phyloP scores from a whole-genome alignment of 2,113 vertebrate genomes.

The Pogona vitticeps region DNA sequence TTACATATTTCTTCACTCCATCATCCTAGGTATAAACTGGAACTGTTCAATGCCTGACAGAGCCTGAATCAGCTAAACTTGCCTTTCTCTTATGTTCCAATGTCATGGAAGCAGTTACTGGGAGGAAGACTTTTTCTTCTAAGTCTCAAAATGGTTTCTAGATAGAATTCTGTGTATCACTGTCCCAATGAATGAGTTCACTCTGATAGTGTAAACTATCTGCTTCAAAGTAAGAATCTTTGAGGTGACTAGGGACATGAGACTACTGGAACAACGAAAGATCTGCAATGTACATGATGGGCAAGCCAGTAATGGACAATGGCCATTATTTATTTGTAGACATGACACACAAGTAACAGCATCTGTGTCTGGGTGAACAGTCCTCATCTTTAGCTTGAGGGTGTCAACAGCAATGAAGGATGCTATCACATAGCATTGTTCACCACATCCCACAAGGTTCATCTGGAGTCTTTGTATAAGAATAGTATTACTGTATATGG shows the following conservation, averaged over 20 bases:
- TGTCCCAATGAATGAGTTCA: slow-evolving; percentile 43
- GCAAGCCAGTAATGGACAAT: slow-evolving; percentile 70
- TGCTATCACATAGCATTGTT: slow-evolving; percentile 70
- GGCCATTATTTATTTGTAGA: slow-evolving; percentile 59
- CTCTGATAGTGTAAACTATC: slow-evolving; percentile 61
- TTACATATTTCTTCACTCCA: too few relatives aligned
- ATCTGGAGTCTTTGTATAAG: slow-evolving; percentile 70
- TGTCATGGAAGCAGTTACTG: slow-evolving; percentile 71
- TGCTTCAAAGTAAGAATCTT: slow-evolving; percentile 68
- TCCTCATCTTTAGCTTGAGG: slow-evolving; percentile 59
- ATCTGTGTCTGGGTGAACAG: slow-evolving; percentile 56
- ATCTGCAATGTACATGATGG: slow-evolving; percentile 51
- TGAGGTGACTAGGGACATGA: slow-evolving; percentile 65
- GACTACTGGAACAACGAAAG: slow-evolving; percentile 71
- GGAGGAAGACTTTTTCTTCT: slow-evolving; percentile 68
- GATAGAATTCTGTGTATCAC: slow-evolving; percentile 3
- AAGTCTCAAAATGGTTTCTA: slow-evolving; percentile 53
- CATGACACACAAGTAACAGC: slow-evolving; percentile 52
- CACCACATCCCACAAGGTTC: slow-evolving; percentile 66
- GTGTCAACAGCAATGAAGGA: slow-evolving; percentile 67
- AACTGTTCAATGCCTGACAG: too few relatives aligned
- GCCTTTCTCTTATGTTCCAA: too few relatives aligned
- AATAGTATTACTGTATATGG: slow-evolving; percentile 62
- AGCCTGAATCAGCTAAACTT: too few relatives aligned
- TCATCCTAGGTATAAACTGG: too few relatives aligned